Evolutionary conservation across 2,113 vertebrate species (phyloP).

Genomic region (Drymodes brunneopygia): DNA sequence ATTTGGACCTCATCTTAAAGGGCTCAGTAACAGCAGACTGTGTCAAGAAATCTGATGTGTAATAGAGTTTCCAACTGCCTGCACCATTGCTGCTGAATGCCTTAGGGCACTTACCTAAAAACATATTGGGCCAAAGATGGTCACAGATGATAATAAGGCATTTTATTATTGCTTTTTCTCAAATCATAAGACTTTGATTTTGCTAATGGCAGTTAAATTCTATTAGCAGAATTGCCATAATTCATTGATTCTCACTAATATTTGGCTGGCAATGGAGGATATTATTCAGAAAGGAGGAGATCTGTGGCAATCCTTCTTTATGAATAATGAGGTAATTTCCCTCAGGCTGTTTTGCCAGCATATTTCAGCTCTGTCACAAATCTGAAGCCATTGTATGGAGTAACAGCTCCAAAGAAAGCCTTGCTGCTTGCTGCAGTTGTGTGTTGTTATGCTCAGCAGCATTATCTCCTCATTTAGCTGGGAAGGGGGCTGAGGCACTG

Average conservation of each 20-base stretch:
- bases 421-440: background rate
- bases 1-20: background rate
- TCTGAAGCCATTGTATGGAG: background rate
- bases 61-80: background rate
- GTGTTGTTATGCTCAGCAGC: background rate
- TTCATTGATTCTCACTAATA: background rate
- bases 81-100: background rate
- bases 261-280: background rate
- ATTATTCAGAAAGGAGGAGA: background rate
- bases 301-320: background rate
- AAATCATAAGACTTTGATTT: background rate
- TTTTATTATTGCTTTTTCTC: background rate
- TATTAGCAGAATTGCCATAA: background rate
- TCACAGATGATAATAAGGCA: background rate
- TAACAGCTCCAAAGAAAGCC: background rate
- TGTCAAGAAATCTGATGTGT: background rate
- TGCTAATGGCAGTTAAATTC: background rate
- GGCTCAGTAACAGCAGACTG: background rate
- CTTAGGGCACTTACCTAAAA: background rate
- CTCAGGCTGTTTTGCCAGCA: background rate
- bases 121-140: background rate
- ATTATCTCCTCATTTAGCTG: background rate
- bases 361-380: background rate
- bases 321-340: background rate
- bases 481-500: accelerated